A percentile compares a stretch with the other conserved stretches of the same genome.
Evolutionary conservation across 2,888 invertebrate species (phyloP).

Genomic region (Synanthedon andrenaeformis): DNA sequence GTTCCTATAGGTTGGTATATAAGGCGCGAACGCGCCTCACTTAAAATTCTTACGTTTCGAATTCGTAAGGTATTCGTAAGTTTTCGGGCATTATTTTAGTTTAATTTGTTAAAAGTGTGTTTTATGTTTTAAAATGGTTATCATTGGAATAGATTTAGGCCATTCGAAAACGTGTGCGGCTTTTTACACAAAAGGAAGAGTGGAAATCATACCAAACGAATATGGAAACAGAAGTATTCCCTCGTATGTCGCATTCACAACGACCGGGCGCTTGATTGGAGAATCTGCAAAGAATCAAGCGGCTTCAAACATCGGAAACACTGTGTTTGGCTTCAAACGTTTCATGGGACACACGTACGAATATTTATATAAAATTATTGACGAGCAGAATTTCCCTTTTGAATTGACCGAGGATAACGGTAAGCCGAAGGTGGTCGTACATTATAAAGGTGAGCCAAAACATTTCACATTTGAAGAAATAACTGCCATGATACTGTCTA

Average conservation of each 20-base stretch:
- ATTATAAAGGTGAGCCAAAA: conserved; percentile 30
- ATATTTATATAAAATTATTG: conserved; percentile 40
- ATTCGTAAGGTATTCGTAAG: conserved; percentile 1
- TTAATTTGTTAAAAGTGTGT: neutral
- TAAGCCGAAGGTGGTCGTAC: conserved; percentile 39
- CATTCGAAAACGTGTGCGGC: conserved; percentile 45
- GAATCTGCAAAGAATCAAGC: conserved; percentile 45
- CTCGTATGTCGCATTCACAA: conserved; percentile 43
- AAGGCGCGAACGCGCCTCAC: neutral
- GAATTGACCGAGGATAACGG: conserved; percentile 33
- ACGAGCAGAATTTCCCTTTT: conserved; percentile 39
- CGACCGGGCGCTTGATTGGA: conserved; percentile 34
- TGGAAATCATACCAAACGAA: conserved; percentile 44
- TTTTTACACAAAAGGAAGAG: conserved; percentile 34
- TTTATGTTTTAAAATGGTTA: conserved; percentile 28
- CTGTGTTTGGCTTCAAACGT: conserved; percentile 43
- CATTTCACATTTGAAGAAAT: conserved; percentile 45
- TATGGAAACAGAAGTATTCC: conserved; percentile 43
- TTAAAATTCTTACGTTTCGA: neutral
- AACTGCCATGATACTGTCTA: conserved; percentile 42
- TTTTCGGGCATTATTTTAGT: conserved; percentile 23
- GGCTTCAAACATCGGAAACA: conserved; percentile 35
- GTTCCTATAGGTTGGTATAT: neutral
- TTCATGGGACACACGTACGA: conserved; percentile 42
- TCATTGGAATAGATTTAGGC: conserved; percentile 50